Base-by-base conservation (phyloP, 2,888 invertebrate genomes). In the Thymelicus sylvestris region DNA sequence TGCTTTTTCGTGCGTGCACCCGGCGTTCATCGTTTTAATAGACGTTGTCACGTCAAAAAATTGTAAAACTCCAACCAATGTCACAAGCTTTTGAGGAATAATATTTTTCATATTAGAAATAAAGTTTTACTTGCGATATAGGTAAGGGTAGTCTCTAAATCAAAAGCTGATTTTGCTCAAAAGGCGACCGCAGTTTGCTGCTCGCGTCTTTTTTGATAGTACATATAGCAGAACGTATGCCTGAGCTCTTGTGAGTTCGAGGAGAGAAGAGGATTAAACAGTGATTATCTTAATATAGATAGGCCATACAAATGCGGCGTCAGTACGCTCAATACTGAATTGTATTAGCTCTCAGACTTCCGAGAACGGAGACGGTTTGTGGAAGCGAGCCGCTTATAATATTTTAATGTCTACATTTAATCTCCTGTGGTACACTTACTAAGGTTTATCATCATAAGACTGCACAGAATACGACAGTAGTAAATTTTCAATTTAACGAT, bases 331-430 rank as follows among this genome's bases (percentile, higher is more conserved):
- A 2, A 52, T 52, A 15, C 8, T 19, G 15, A 52, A 52, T 52
- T 19, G 41, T 41, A 41, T 41, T 15, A 50, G 50, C 50, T 15
- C 13, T 13, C 6, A 48, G 48, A 13, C 12, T 48, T 48, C 48
- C 52, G 19, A 52, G 52, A 52, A 52, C 52, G 7, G 52, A 52
- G 19, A 8, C 52, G 52, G 52, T 19, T 52, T n/a, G 19, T 19
- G 8, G 52, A 48, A 48, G 13, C 19, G 19, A 52, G 13, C 52
- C 13, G 52, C 8, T 55, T 13, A 31, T 60, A 61, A 61, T 61
- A 61, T 61, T 19, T 44, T 41, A 62, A 62, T 62, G 62, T 47
- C 61, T 61, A 47, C 52, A 52, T 52, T 52, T 19, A 52, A 15
- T 19, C 52, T 52, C 52, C 13, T 19, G n/a, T 48, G 48, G 12